Base-by-base conservation (phyloP, 2,888 invertebrate species). In the Parasteatoda lunata region DNA sequence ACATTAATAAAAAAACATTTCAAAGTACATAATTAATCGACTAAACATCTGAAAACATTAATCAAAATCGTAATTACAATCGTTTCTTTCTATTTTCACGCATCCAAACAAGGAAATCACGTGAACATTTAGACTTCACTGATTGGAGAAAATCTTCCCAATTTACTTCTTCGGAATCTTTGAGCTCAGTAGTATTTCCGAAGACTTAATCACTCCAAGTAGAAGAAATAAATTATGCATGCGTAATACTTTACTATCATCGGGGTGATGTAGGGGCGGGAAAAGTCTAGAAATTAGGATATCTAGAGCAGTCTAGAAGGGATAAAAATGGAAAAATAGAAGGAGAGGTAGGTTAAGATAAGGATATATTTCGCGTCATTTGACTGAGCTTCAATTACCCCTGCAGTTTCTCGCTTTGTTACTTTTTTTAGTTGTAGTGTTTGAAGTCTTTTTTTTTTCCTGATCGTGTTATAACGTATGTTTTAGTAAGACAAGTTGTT, bases 161-260 rank as follows among this genome's bases (percentile, higher is more conserved):
- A 30, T 30, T 30, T 30, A 30, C 30, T 30, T 30, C 30, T 30
- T 30, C 30, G 30, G 30, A 30, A 30, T 30, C 30, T 30, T 30
- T 30, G 30, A 30, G 30, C 30, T 30, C 30, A 30, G 30, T 30
- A 30, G 30, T 30, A 30, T 30, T 30, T 30, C 30, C 8, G 49
- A 54, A 47, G 69, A 65, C 71, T 71, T 79, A 79, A 79, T 79
- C 70, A 64, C 64, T 6, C 15, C 1, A 78, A 59, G 52, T 64
- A 48, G 48, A 59, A 68, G 49, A 71, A 79, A 79, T 71, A 59
- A 70, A 79, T 79, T 79, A 71, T 79, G 79, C 70, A 71, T 79
- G 66, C 77, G 5, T 65, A 69, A 52, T 69, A 15, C 54, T 70
- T 49, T 49, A 13, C n/a, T 49, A 65, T 65, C 54, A 15, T 76